Percentiles rank a stretch among this genome's conserved stretches.
Evolutionary conservation across 2,888 invertebrate genomes (phyloP).

Genomic region (Tryphoninae sp.): DNA sequence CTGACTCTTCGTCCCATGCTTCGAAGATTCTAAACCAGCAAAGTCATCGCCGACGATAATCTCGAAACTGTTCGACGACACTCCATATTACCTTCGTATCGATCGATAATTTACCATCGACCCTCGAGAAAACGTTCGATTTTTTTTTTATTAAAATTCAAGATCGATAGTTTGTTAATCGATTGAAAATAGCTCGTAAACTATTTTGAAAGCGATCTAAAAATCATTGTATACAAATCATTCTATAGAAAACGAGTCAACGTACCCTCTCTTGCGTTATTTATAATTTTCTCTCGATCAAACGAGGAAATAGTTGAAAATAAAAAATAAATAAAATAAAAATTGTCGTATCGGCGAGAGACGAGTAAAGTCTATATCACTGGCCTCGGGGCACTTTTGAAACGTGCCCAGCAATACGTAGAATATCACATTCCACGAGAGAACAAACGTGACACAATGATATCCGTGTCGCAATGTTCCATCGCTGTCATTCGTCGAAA

Average conservation of each 20-base stretch:
- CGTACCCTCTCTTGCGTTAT: not conserved
- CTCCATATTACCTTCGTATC: slow-evolving; percentile 2
- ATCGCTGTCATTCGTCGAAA: not conserved
- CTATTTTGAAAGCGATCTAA: not conserved
- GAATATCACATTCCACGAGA: slow-evolving; percentile 46
- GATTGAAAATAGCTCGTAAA: not conserved
- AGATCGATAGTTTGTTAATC: not conserved
- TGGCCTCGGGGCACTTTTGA: slow-evolving; percentile 52
- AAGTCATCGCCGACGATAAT: slow-evolving; percentile 38
- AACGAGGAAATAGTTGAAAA: slow-evolving; percentile 11
- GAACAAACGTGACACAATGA: slow-evolving; percentile 49
- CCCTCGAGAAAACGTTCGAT: not conserved
- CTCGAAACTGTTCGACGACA: slow-evolving; percentile 45
- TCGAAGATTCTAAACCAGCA: slow-evolving; percentile 40
- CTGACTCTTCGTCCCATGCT: slow-evolving; percentile 46
- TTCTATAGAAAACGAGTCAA: not conserved
- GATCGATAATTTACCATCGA: slow-evolving; percentile 39
- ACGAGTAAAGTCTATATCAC: slow-evolving; percentile 21
- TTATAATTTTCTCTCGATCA: not conserved
- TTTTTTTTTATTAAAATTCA: not conserved
- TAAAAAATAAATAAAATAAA: slow-evolving; percentile 10
- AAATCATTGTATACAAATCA: not conserved
- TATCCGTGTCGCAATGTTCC: slow-evolving; percentile 28
- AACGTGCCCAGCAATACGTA: slow-evolving; percentile 35
- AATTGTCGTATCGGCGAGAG: slow-evolving; percentile 22